Base-by-base conservation (phyloP, 2,113 vertebrate species). In the Casuarius casuarius region DNA sequence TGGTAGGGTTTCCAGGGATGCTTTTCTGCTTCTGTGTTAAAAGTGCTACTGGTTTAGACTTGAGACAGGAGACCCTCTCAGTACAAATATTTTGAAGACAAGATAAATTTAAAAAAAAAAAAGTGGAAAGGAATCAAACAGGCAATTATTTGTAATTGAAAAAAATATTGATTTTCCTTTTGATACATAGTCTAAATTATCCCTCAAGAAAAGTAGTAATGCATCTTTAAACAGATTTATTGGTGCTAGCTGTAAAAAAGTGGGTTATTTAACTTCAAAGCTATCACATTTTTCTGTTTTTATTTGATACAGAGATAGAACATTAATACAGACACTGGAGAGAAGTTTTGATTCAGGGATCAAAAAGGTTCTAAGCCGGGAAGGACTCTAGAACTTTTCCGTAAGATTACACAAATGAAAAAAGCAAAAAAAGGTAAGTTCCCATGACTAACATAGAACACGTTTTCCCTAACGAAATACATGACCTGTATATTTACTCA, bases 101-200 rank as follows among this genome's bases (percentile, higher is more conserved):
- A 98, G 98, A 98, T 98, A 98, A 98, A 98, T 98, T 38, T 38
- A 98, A 98, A 98, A 98, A 97, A 97, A 97, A 98, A 97, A 96
- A 97, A 98, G 97, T 97, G 88, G 87, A 74, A 98, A 97, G 91
- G 87, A 98, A 93, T 98, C 97, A 97, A 98, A 94, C 81, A 97
- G 92, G 97, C 98, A 98, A 98, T 98, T 98, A 98, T 98, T 98
- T 98, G 97, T 97, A 98, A 98, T 96, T 97, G 98, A 98, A 98
- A 98, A 98, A 98, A 94, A 77, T 98, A 98, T 98, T 98, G 98
- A 98, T 98, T 98, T 98, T 97, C 92, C 96, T 98, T 98, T 98
- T 98, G 98, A 98, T 98, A 98, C 98, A 98, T 98, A 96, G 97
- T 97, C 97, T 98, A 98, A 98, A 98, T 98, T 98, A 98, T 98